Conservation (phyloP, 2,113 vertebrate species). For the Serilophus lunatus region DNA sequence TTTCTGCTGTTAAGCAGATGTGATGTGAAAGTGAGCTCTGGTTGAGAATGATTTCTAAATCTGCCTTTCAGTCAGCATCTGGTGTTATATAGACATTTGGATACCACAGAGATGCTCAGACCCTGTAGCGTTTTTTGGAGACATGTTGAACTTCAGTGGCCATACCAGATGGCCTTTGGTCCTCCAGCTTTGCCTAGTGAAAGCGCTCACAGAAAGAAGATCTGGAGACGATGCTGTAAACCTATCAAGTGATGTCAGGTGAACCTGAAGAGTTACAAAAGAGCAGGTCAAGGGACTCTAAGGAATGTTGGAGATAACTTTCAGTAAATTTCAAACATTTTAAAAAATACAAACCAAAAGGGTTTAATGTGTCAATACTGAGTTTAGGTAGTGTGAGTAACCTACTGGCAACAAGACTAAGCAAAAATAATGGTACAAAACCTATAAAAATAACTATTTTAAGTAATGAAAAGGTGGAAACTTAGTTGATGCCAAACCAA, state of each 20-base stretch:
- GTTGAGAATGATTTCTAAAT: not conserved
- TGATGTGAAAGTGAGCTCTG: not conserved
- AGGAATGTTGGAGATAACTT: not conserved
- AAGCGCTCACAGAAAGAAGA: not conserved
- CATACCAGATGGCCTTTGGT: not conserved
- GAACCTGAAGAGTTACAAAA: not conserved
- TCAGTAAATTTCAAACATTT: not conserved
- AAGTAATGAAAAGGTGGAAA: not conserved
- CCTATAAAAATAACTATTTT: not conserved
- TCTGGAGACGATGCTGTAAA: not conserved
- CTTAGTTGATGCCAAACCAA: not conserved
- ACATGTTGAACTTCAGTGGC: not conserved
- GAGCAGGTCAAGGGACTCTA: not conserved
- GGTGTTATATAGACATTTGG: not conserved
- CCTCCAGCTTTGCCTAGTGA: not conserved
- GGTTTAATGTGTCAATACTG: not conserved
- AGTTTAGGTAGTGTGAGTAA: not conserved
- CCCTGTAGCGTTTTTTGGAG: not conserved
- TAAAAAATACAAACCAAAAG: not conserved
- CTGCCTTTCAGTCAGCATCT: not conserved
- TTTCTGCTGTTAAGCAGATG: not conserved
- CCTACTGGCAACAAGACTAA: not conserved
- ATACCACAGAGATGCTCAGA: not conserved
- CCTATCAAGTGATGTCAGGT: not conserved
- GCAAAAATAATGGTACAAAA: not conserved